phyloP scores from a whole-genome alignment of 2,888 invertebrate genomes.

The Limnephilus rhombicus region DNA sequence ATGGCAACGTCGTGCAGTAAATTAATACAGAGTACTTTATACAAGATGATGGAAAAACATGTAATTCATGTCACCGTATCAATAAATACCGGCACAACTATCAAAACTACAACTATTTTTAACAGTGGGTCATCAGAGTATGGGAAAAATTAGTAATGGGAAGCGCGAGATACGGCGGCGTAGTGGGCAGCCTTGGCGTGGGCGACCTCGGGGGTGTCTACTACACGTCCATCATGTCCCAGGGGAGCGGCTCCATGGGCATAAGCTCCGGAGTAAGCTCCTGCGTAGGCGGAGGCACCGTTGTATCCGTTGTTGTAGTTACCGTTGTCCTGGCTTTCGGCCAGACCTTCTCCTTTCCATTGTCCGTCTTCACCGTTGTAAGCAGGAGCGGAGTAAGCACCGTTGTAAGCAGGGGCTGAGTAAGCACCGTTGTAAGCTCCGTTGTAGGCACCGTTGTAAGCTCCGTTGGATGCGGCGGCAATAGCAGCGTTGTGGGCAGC shows the following conservation, averaged over 20 bases:
- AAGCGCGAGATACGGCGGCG: constrained; percentile 66
- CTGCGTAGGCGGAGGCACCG: neutral
- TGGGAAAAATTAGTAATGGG: neutral
- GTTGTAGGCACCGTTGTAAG: constrained; percentile 68
- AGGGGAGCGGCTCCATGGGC: constrained; percentile 15
- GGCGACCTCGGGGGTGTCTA: constrained; percentile 74
- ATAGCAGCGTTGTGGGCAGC: constrained; percentile 73
- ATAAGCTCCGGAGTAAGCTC: neutral
- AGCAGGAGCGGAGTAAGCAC: neutral
- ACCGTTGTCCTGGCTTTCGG: constrained; percentile 57
- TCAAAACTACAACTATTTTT: neutral
- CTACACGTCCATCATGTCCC: constrained; percentile 66
- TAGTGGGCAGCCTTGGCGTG: constrained; percentile 78
- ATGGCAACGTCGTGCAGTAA: neutral
- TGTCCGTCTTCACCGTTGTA: constrained; percentile 43
- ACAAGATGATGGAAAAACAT: neutral
- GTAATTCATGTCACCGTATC: neutral
- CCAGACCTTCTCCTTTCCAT: constrained; percentile 60
- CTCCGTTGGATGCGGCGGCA: constrained; percentile 73
- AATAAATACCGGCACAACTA: neutral
- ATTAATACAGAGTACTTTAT: neutral
- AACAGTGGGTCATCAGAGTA: neutral
- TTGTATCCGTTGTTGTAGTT: constrained; percentile 45
- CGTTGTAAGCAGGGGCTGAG: constrained; percentile 3
- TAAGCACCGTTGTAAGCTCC: constrained; percentile 7